These are phyloP conservation scores for Zootoca vivipara DNA, from an alignment of 2,113 vertebrate species.

Conservation along the genomic window DNA sequence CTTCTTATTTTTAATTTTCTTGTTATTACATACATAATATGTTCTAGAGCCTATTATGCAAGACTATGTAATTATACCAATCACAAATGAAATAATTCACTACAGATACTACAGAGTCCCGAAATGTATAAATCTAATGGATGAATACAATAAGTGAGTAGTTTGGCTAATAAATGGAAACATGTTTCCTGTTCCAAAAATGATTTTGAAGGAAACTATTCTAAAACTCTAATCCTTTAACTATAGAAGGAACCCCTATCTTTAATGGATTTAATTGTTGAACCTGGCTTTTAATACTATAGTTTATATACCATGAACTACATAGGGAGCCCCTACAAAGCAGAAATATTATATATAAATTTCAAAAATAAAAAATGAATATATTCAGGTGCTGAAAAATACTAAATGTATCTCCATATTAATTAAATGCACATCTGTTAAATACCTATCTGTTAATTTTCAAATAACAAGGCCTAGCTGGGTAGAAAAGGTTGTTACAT, in stretches of 20 bases:
- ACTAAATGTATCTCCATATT: not conserved
- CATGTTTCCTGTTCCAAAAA: not conserved
- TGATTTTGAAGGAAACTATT: not conserved
- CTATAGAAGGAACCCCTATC: not conserved
- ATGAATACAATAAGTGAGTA: not conserved
- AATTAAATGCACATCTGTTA: not conserved
- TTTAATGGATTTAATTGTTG: too few species aligned
- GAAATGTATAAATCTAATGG: too few species aligned
- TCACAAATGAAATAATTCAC: not conserved
- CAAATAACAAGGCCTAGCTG: too few species aligned
- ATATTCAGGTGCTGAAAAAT: not conserved
- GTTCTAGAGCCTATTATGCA: not conserved
- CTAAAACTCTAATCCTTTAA: not conserved
- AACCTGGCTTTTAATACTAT: not conserved
- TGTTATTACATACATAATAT: not conserved
- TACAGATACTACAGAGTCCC: too few species aligned
- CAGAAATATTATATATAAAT: not conserved
- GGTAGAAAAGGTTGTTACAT: not conserved
- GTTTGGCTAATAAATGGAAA: not conserved
- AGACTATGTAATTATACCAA: not conserved
- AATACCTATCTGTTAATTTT: not conserved
- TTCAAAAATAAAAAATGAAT: not conserved
- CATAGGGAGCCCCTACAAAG: not conserved
- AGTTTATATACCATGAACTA: too few species aligned
- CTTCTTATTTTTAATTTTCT: not conserved